Evolutionary conservation across 1,140 invertebrate species (phyloP).

Genomic region (Contarinia nasturtii): DNA sequence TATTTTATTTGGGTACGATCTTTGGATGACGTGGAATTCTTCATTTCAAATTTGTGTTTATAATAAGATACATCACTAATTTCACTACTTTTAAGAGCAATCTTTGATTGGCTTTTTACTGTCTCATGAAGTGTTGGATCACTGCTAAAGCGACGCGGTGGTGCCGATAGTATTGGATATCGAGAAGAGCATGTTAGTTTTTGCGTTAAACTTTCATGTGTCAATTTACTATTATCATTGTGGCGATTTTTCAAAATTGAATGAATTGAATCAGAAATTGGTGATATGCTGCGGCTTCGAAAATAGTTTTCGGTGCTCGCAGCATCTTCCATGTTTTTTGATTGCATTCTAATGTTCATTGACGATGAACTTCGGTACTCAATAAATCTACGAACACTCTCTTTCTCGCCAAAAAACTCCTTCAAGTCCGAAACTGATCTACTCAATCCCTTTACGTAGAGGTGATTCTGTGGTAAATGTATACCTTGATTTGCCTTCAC

Average conservation of each 20-base stretch:
- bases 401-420: conserved; percentile 53
- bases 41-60: conserved; percentile 34
- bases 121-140: conserved; percentile 52
- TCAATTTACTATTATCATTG: conserved; percentile 9
- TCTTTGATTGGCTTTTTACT: conserved; percentile 24
- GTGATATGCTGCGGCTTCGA: conserved; percentile 42
- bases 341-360: conserved; percentile 12
- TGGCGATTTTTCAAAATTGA: no score
- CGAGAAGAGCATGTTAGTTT: conserved; percentile 20
- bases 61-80: conserved; percentile 38
- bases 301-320: conserved; percentile 43
- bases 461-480: conserved; percentile 3
- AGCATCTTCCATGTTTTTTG: conserved; percentile 11
- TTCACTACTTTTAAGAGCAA: conserved; percentile 29
- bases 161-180: conserved; percentile 12
- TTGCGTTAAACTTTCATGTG: conserved; percentile 44
- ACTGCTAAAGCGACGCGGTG: conserved; percentile 43
- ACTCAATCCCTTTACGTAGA: conserved; percentile 17
- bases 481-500: conserved; percentile 14
- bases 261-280: conserved; percentile 9
- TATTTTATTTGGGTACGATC: conserved; percentile 29
- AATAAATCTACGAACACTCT: conserved; percentile 19
- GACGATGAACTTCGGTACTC: conserved; percentile 6
- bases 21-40: conserved; percentile 12
- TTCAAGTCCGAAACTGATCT: conserved; percentile 55